A percentile compares a stretch with the other conserved stretches of the same genome.
Conservation (phyloP, 2,113 vertebrate species). For the Bettongia penicillata region DNA sequence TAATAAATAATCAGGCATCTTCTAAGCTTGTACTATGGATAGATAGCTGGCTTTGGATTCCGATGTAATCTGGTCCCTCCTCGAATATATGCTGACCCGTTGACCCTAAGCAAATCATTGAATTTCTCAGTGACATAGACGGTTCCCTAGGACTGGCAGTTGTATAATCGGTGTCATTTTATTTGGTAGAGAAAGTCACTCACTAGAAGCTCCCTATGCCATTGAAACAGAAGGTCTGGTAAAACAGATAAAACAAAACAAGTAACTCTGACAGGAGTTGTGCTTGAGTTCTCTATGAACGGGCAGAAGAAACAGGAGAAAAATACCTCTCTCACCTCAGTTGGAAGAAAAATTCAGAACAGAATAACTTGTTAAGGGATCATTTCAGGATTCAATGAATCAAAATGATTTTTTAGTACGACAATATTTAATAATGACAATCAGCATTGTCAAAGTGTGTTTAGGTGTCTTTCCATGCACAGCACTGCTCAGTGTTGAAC, state of each 20-base stretch:
- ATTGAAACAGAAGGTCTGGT: neutral
- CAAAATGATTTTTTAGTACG: neutral
- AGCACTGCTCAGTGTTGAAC: neutral
- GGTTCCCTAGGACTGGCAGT: neutral
- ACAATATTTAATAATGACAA: constrained; percentile 53
- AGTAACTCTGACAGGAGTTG: neutral
- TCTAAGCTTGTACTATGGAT: neutral
- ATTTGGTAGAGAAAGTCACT: neutral
- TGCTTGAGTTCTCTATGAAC: neutral
- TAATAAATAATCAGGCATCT: neutral
- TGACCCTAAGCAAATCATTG: neutral
- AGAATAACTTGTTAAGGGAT: neutral
- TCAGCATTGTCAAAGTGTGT: constrained; percentile 41
- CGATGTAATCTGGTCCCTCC: neutral
- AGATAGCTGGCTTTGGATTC: neutral
- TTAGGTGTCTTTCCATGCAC: constrained; percentile 25
- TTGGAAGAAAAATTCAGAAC: neutral
- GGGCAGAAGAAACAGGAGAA: neutral
- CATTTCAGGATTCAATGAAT: constrained; percentile 37
- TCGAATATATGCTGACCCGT: neutral
- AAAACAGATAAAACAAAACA: neutral
- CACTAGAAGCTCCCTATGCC: neutral
- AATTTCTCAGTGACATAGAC: neutral
- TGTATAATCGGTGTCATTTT: neutral
- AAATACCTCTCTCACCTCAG: neutral